Base-by-base conservation (phyloP, 2,113 vertebrate genomes). In the Macrotus californicus region DNA sequence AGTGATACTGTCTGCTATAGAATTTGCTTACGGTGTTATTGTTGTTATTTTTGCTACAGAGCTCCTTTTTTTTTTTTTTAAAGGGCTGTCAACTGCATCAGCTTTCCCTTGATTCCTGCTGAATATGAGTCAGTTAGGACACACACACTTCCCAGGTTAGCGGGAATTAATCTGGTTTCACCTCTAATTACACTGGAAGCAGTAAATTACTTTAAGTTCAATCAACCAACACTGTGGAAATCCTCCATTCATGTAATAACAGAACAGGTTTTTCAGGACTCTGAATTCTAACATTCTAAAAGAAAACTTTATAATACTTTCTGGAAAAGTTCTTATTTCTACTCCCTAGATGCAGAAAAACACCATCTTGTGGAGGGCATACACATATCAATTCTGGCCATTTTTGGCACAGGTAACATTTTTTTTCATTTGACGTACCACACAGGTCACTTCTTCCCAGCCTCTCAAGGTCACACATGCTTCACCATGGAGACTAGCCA, bases 161-260 rank as follows among this genome's bases (percentile, higher is more conserved):
- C 0, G 48, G 54, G 64, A 82, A 82, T 76, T 72, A 61, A 81
- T 81, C 22, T 66, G 43, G 5, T 54, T 95, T 85, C 26, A 48
- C 54, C 56, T 88, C 92, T 4, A 81, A 31, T 76, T 81, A 54
- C 26, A 85, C 41, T 83, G 73, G 64, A 92, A 91, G 59, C 67
- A 83, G 52, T 81, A 46, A 59, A 56, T 69, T 87, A 86, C 75
- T 59, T 94, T 96, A 84, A 94, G 26, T 41, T 80, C n/a, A 85
- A 46, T 91, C 46, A 88, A 64, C 11, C 15, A 72, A 56, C 12
- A 73, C 31, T 46, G 10, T 12, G 41, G n/a, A 88, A 92, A 70
- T 59, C 39, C 18, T 90, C 34, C 66, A 83, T 24, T 15, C 21
- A 39, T 41, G 7, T 14, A 83, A 83, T 41, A 89, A 69, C 12